These are phyloP conservation scores for Lophotis ruficrista DNA, from an alignment of 2,113 vertebrate genomes.

Conservation along the genomic window DNA sequence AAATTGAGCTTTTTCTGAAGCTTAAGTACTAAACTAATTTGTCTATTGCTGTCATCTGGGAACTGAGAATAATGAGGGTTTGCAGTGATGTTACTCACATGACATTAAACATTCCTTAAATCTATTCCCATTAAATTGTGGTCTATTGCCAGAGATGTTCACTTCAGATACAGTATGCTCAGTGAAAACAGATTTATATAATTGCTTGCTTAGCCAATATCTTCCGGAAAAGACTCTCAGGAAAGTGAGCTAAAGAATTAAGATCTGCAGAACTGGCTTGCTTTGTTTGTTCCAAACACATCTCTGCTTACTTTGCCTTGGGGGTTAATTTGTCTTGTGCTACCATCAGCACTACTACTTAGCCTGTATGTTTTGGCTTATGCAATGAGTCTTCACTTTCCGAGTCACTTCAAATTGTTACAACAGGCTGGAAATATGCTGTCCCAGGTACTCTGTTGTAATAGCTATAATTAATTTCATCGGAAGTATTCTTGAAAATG, in stretches of 20 bases:
- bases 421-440: not conserved
- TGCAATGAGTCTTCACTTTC: not conserved
- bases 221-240: not conserved
- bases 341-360: not conserved
- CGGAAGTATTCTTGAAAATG: not conserved
- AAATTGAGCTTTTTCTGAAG: not conserved
- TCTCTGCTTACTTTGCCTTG: not conserved
- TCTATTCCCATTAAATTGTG: not conserved
- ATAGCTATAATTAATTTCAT: not conserved
- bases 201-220: not conserved
- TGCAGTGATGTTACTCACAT: not conserved
- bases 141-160: not conserved
- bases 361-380: not conserved
- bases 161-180: not conserved
- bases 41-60: not conserved
- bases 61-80: not conserved
- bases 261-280: not conserved
- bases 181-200: not conserved
- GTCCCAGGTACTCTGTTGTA: not conserved
- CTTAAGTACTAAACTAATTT: not conserved
- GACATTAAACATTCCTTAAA: not conserved
- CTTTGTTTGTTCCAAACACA: not conserved
- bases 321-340: not conserved
- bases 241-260: not conserved
- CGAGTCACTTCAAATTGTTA: not conserved